These are phyloP conservation scores for Melopsittacus undulatus DNA, from an alignment of 2,797 vertebrate genomes.

Conservation along the genomic window DNA sequence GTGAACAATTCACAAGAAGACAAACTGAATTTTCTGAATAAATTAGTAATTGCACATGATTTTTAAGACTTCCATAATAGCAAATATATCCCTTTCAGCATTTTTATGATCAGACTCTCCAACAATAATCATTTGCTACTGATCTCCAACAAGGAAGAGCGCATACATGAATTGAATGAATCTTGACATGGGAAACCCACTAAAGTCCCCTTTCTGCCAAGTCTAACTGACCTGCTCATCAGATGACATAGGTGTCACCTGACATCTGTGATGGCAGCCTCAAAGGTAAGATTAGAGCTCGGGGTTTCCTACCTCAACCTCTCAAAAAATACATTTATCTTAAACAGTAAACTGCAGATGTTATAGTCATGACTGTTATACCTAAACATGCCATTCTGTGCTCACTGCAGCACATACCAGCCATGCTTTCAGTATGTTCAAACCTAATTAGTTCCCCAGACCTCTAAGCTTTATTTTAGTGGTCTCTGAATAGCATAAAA, in stretches of 20 bases:
- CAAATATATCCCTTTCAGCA: not conserved
- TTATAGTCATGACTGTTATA: not conserved
- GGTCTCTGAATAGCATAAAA: conserved; percentile 33
- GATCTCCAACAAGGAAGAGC: not conserved
- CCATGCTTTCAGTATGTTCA: conserved; percentile 35
- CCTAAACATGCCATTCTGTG: not conserved
- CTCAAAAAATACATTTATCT: not conserved
- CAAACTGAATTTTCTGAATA: not conserved
- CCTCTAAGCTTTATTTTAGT: conserved; percentile 47
- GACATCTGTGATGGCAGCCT: not conserved
- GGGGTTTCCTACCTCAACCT: not conserved
- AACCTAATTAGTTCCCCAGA: conserved; percentile 70
- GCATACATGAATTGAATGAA: not conserved
- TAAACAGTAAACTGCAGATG: not conserved
- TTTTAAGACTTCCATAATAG: not conserved
- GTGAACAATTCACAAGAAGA: not conserved
- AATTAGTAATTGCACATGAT: not conserved
- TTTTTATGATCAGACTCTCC: not conserved
- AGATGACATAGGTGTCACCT: too few species aligned
- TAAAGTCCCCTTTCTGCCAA: not conserved
- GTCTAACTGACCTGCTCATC: not conserved
- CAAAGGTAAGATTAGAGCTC: not conserved
- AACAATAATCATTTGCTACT: not conserved
- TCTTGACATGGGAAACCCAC: not conserved
- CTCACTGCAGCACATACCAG: conserved; percentile 9